phyloP scores from a whole-genome alignment of 92 coral and sea anemone species.

The Phenganax marumi region DNA sequence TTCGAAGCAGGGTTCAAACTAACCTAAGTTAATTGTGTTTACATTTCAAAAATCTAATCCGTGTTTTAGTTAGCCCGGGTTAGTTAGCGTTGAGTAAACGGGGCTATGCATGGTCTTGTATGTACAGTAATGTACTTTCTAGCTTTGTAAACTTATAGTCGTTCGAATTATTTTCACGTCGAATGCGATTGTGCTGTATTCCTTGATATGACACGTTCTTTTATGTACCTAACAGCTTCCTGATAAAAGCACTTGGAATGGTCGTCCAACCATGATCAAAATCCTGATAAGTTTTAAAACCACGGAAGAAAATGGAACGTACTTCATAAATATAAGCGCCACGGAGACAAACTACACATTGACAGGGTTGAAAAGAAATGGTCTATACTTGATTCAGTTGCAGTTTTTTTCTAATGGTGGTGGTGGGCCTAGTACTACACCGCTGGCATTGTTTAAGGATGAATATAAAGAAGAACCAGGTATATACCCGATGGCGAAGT shows the following conservation, averaged over 20 bases:
- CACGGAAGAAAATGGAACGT: not conserved
- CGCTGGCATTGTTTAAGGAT: not conserved
- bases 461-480: not conserved
- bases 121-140: no score
- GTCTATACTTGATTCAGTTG: not conserved
- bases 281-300: not conserved
- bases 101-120: no score
- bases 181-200: no score
- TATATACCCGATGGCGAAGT: not conserved
- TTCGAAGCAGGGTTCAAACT: no score
- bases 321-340: not conserved
- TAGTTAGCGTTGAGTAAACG: no score
- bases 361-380: not conserved
- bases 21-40: no score
- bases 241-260: slow-evolving; percentile 14
- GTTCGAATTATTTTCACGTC: no score
- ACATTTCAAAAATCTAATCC: no score
- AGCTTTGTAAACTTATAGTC: no score
- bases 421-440: not conserved
- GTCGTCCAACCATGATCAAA: not conserved
- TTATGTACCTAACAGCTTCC: not conserved
- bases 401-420: slow-evolving; percentile 8
- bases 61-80: no score
- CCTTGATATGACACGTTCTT: not conserved
- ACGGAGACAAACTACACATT: slow-evolving; percentile 5